Percentiles rank a stretch among this genome's conserved stretches.
Evolutionary conservation across 2,888 invertebrate species (phyloP).

Genomic region (Odontothrips loti): DNA sequence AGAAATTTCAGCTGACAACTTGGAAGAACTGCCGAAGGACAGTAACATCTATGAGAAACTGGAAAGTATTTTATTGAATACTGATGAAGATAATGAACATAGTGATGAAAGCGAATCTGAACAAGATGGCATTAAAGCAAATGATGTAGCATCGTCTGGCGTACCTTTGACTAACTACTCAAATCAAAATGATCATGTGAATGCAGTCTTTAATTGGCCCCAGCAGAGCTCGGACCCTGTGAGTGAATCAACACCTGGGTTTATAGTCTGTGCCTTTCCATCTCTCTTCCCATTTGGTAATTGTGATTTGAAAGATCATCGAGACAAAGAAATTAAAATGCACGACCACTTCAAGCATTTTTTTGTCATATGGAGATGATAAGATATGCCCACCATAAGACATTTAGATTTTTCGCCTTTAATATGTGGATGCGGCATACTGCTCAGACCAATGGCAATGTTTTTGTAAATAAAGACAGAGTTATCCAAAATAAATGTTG

Average conservation of each 20-base stretch:
- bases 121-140: too few relatives aligned
- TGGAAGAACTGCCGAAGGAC: not conserved
- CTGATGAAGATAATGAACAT: too few relatives aligned
- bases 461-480: not conserved
- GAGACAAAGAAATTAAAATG: not conserved
- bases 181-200: not conserved
- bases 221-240: conserved; percentile 7
- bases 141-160: too few relatives aligned
- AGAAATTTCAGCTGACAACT: too few relatives aligned
- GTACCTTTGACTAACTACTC: not conserved
- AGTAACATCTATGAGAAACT: not conserved
- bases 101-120: too few relatives aligned
- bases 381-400: conserved; percentile 29
- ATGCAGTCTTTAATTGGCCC: conserved; percentile 11
- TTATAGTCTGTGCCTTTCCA: conserved; percentile 33
- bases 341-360: conserved; percentile 29
- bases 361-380: conserved; percentile 23
- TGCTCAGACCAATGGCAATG: not conserved
- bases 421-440: not conserved
- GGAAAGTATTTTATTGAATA: too few relatives aligned
- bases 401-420: conserved; percentile 30
- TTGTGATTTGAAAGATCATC: conserved; percentile 30
- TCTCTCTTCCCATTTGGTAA: conserved; percentile 33
- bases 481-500: not conserved
- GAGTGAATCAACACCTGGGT: conserved; percentile 32